Evolutionary conservation across 2,113 vertebrate species (phyloP).

Genomic region (Asarcornis scutulata): DNA sequence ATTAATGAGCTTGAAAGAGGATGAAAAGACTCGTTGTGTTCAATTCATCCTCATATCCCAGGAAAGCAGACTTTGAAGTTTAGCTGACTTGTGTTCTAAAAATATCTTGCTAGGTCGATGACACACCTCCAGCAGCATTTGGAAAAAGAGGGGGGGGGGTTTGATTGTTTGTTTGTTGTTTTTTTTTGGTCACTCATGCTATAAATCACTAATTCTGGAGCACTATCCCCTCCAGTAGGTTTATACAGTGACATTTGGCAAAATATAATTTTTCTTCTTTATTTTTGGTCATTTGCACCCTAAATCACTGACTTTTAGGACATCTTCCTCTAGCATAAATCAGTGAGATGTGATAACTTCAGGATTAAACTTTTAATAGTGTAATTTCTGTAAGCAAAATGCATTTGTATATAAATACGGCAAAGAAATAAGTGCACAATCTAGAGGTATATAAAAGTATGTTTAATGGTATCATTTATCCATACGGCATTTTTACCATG

Average conservation of each 20-base stretch:
- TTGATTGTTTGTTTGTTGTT: background rate
- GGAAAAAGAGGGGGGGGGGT: background rate
- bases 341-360: background rate
- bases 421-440: background rate
- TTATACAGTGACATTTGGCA: background rate
- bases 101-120: constrained; percentile 24
- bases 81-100: constrained; percentile 32
- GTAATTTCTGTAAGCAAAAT: background rate
- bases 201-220: background rate
- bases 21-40: constrained; percentile 40
- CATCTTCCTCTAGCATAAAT: background rate
- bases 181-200: accelerated
- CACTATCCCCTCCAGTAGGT: background rate
- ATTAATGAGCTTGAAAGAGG: constrained; percentile 50
- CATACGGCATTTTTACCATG: background rate
- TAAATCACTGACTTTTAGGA: background rate
- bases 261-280: background rate
- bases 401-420: background rate
- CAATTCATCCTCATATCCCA: constrained; percentile 24
- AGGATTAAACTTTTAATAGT: background rate
- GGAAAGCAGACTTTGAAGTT: constrained; percentile 57
- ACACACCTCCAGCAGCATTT: background rate
- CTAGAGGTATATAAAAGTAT: background rate
- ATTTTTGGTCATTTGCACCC: background rate
- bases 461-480: background rate